Conservation (phyloP, 1,140 invertebrate genomes). For the Drosophila nebulosa region DNA sequence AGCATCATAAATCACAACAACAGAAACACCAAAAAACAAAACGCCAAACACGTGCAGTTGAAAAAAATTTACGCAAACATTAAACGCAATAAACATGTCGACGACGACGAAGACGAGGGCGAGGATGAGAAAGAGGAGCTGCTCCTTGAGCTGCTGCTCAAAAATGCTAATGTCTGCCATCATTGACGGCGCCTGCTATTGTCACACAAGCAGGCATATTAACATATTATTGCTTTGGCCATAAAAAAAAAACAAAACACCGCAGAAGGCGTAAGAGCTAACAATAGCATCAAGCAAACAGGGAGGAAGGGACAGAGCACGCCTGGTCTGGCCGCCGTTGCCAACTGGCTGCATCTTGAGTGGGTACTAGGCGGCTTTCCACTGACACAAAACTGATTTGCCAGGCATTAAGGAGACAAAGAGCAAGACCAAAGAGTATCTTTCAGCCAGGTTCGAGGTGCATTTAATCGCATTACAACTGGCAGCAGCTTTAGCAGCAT, state of each 20-base stretch:
- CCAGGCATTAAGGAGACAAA: constrained; percentile 31
- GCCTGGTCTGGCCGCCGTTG: too few species aligned
- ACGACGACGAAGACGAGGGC: constrained; percentile 10
- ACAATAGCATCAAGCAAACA: neutral
- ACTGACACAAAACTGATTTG: constrained; percentile 47
- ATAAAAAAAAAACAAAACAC: neutral
- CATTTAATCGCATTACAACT: constrained; percentile 60
- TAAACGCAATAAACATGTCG: constrained; percentile 77
- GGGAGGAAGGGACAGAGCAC: neutral
- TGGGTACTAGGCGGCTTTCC: constrained; percentile 13
- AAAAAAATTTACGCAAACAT: constrained; percentile 60
- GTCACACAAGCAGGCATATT: constrained; percentile 67
- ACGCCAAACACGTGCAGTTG: constrained; percentile 33
- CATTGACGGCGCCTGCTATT: constrained; percentile 57
- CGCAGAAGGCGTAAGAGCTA: too few species aligned
- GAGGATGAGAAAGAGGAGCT: neutral
- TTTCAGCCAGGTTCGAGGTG: constrained; percentile 9
- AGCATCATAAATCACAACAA: constrained; percentile 78
- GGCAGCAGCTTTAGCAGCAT: neutral
- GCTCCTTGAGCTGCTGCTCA: constrained; percentile 18
- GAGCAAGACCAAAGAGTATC: neutral
- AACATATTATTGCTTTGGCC: constrained; percentile 71
- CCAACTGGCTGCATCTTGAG: constrained; percentile 37
- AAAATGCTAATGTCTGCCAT: constrained; percentile 64
- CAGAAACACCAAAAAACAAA: constrained; percentile 28